Evolutionary conservation across 2,888 invertebrate genomes (phyloP).

Genomic region (Leptogaster cylindrica): DNA sequence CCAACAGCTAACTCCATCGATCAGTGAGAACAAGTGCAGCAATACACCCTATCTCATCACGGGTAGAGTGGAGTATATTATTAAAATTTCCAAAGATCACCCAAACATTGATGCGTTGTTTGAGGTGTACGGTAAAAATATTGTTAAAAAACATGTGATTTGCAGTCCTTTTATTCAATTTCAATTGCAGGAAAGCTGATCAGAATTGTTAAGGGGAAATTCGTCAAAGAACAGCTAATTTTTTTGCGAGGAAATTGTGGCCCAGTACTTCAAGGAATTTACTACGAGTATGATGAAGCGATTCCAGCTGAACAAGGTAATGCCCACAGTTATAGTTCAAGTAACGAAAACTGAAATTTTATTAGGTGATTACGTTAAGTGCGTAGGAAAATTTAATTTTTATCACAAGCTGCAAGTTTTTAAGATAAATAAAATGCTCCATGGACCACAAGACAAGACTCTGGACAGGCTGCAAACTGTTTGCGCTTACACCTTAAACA

Average conservation of each 20-base stretch:
- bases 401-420: slow-evolving; percentile 53
- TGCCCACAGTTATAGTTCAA: too few species aligned
- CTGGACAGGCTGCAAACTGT: slow-evolving; percentile 56
- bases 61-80: slow-evolving; percentile 55
- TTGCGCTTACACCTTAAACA: slow-evolving; percentile 54
- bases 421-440: slow-evolving; percentile 50
- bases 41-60: slow-evolving; percentile 48
- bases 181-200: slow-evolving; percentile 53
- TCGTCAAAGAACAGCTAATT: slow-evolving; percentile 52
- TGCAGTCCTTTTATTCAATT: too few species aligned
- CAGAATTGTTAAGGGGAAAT: slow-evolving; percentile 54
- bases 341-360: slow-evolving; percentile 41
- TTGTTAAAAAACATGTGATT: not conserved
- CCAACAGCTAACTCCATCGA: not conserved
- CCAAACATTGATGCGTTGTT: slow-evolving; percentile 53
- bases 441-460: slow-evolving; percentile 43
- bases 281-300: slow-evolving; percentile 54
- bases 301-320: slow-evolving; percentile 40
- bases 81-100: slow-evolving; percentile 53
- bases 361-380: slow-evolving; percentile 53
- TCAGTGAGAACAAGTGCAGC: too few species aligned
- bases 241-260: slow-evolving; percentile 54
- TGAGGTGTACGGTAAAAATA: slow-evolving; percentile 56
- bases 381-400: slow-evolving; percentile 54
- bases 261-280: slow-evolving; percentile 56